Evolutionary conservation across 2,888 invertebrate genomes (phyloP).

Genomic region (Nomada hirtipes): DNA sequence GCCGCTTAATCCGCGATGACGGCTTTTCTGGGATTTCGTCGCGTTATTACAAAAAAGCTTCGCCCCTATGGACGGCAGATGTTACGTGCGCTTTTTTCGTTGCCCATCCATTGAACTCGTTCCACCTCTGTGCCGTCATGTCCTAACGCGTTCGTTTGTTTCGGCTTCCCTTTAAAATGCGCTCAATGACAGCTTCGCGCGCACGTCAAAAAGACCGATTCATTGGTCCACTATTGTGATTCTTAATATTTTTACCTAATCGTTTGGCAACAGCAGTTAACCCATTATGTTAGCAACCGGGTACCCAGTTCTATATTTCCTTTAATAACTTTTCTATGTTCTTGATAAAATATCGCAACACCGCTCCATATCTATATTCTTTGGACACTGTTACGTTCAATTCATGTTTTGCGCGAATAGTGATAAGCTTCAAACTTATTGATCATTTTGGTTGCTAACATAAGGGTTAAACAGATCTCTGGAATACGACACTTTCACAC

Average conservation of each 20-base stretch:
- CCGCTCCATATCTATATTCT: too few species aligned
- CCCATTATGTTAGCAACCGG: too few species aligned
- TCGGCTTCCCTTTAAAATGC: conserved; percentile 20
- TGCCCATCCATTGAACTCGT: conserved; percentile 23
- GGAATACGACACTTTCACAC: too few species aligned
- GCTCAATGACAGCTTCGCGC: background rate
- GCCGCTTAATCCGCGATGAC: conserved; percentile 77
- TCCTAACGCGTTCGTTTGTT: conserved; percentile 54
- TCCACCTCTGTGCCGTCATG: conserved; percentile 16
- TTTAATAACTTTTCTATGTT: too few species aligned
- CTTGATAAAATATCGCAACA: too few species aligned
- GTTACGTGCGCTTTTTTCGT: conserved; percentile 77
- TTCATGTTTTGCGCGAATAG: too few species aligned
- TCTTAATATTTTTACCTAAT: background rate
- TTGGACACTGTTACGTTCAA: too few species aligned
- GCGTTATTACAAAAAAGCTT: conserved; percentile 82
- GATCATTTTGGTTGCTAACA: too few species aligned
- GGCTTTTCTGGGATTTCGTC: conserved; percentile 75
- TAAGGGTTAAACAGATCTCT: too few species aligned
- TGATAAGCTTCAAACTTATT: too few species aligned
- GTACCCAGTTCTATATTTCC: too few species aligned
- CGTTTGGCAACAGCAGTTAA: background rate
- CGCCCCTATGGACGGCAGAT: conserved; percentile 79
- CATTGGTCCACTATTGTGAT: background rate
- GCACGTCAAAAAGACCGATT: background rate